Base-by-base conservation (phyloP, 2,113 vertebrate species). In the Saimiri boliviensis region DNA sequence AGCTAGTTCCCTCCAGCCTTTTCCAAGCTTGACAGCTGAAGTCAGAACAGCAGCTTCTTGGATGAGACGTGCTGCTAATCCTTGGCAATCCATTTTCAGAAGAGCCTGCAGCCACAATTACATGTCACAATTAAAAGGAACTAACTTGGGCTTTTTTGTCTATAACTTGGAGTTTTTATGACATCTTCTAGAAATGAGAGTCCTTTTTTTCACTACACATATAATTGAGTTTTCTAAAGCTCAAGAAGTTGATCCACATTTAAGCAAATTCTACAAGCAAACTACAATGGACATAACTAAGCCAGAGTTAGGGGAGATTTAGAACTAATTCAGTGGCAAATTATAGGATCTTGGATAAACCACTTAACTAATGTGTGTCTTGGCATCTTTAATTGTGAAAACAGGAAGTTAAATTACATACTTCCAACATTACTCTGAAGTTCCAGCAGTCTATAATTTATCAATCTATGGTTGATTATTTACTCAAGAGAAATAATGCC, bases 11-110 rank as follows among this genome's bases (percentile, higher is more conserved):
- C 99, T 98, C 99, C 99, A 99, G 97, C 98, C 98, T 92, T 98
- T 98, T 16, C 99, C 99, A 70, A 99, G 98, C 96, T 99, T 99
- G 96, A 99, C 99, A 42, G 99, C 99, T 42, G 99, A 98, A 80
- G 99, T 99, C 96, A 99, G 98, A 98, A 99, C 98, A 90, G 99
- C 98, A 40, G 99, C 99, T 93, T 99, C 99, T 97, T 99, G 99
- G 68, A 99, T 99, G 80, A 99, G 98, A 97, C 98, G 99, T 12
- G 98, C 98, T 80, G 99, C 99, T 60, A 99, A 97, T 19, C 98
- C 99, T 96, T 99, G 99, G 88, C 98, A 99, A 96, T 99, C 99
- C 97, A 99, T 99, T 98, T 99, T 99, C 96, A 99, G 97, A 93
- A 99, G 98, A 52, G 99, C 99, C 99, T 99, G 97, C 13, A 97